Evolutionary conservation across 2,797 vertebrate species (phyloP).

Genomic region (Lepus townsendii): DNA sequence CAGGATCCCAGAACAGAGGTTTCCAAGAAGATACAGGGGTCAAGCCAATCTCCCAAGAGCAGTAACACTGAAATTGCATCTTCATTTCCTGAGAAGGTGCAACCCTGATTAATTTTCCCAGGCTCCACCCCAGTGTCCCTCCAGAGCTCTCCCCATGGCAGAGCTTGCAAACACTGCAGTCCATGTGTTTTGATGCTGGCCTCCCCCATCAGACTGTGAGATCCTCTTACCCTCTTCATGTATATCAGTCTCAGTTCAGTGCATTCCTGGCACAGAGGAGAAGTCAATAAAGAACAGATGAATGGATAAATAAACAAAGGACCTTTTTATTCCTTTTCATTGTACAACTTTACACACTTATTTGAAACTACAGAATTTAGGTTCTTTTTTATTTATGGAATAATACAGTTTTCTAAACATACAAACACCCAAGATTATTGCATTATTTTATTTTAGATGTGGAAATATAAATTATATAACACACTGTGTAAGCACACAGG

Average conservation of each 20-base stretch:
- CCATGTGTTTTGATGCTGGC: not conserved
- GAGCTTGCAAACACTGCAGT: not conserved
- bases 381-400: slow-evolving; percentile 39
- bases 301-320: not conserved
- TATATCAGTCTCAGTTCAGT: not conserved
- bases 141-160: not conserved
- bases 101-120: not conserved
- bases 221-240: not conserved
- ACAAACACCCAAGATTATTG: not conserved
- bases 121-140: not conserved
- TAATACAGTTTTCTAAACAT: not conserved
- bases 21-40: not conserved
- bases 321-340: not conserved
- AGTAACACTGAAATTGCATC: not conserved
- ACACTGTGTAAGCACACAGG: not conserved
- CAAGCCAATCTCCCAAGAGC: slow-evolving; percentile 1
- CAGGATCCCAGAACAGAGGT: not conserved
- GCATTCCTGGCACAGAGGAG: not conserved
- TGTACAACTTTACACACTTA: not conserved
- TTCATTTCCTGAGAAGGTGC: not conserved
- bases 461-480: slow-evolving; percentile 22
- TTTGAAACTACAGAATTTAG: not conserved
- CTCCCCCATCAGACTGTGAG: not conserved
- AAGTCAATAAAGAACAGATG: not conserved
- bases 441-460: slow-evolving; percentile 39